Evolutionary conservation across 2,888 invertebrate genomes (phyloP), one percentile per base, ranked within the genome.

Genomic region (Steinernema scapterisci): DNA sequence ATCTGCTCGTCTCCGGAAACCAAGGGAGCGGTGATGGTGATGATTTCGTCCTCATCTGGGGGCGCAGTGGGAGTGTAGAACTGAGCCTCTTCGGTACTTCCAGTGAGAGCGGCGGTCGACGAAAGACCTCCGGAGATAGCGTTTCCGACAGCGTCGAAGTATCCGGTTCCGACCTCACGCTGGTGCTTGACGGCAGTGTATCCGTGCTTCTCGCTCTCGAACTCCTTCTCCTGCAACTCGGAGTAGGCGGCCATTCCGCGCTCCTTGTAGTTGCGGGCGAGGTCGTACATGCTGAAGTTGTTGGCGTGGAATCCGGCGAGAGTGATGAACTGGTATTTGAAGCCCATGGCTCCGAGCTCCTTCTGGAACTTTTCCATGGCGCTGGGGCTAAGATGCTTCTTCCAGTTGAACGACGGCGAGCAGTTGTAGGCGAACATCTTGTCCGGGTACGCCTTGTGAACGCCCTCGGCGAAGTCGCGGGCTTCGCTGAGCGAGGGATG

Each of bases 1-100:
- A 92, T 88, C 72, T 88, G 88, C 77, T 89, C 89, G 82, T 91
- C 91, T 76, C 90, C 90, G 25, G 78, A 31, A 0, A 80, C 76
- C 27, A 76, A 56, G 25, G 84, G 79, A 16, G 83, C 80, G 21
- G 87, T 86, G 48, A 86, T 79, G 73, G 81, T 82, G 44, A 86
- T 79, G 73, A 86, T 86, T 73, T 86, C 86, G 73, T 86, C 86
- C 72, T 87, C 86, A 46, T 84, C 85, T 7, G 86, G 77, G 16
- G 84, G 78, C 7, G 81, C 84, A 0, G 84, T 84, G 19, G 79
- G 75, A 5, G 82, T 80, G 71, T 85, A 79, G 82, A 88, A 88
- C 76, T 88, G 88, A 21, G 86, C 86, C 73, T 88, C 87, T 78
- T 88, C 88, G 0, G 88, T 88, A 3, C 87, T 87, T 73, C 87